phyloP scores from a whole-genome alignment of 2,888 invertebrate genomes.

The Drosophila meridionalis region DNA sequence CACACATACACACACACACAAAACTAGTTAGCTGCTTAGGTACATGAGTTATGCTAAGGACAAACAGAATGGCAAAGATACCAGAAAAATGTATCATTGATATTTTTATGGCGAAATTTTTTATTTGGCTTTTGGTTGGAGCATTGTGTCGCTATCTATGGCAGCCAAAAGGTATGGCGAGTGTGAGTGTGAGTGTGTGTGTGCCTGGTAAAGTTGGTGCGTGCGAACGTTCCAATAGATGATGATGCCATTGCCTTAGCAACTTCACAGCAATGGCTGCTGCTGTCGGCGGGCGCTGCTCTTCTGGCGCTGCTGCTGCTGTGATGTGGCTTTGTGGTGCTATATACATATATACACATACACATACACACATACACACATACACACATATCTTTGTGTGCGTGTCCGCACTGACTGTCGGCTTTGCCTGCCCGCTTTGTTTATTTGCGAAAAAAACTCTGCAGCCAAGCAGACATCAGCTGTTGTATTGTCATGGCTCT shows the following conservation, averaged over 20 bases:
- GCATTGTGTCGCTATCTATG: constrained; percentile 61
- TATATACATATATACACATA: neutral
- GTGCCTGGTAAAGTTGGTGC: constrained; percentile 44
- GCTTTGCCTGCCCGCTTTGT: constrained; percentile 65
- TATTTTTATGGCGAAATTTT: constrained; percentile 70
- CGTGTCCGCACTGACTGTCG: constrained; percentile 28
- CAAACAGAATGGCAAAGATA: constrained; percentile 43
- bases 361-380: neutral
- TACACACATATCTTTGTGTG: neutral
- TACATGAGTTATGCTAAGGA: constrained; percentile 45
- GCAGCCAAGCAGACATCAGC: constrained; percentile 61
- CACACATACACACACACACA: constrained; percentile 2
- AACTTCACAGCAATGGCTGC: constrained; percentile 56
- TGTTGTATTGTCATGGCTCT: constrained; percentile 50
- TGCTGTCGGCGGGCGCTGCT: constrained; percentile 32
- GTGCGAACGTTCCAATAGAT: constrained; percentile 50
- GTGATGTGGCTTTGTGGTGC: constrained; percentile 41
- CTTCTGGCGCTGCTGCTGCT: constrained; percentile 26
- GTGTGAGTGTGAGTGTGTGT: constrained; percentile 6
- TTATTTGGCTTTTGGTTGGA: constrained; percentile 48
- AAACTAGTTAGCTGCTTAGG: constrained; percentile 46
- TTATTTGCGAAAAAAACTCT: constrained; percentile 70
- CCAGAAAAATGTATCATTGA: constrained; percentile 66
- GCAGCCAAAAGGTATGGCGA: constrained; percentile 49
- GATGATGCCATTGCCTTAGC: constrained; percentile 78